Conservation (phyloP, 2,888 invertebrate species). For the Melitaea athalia region DNA sequence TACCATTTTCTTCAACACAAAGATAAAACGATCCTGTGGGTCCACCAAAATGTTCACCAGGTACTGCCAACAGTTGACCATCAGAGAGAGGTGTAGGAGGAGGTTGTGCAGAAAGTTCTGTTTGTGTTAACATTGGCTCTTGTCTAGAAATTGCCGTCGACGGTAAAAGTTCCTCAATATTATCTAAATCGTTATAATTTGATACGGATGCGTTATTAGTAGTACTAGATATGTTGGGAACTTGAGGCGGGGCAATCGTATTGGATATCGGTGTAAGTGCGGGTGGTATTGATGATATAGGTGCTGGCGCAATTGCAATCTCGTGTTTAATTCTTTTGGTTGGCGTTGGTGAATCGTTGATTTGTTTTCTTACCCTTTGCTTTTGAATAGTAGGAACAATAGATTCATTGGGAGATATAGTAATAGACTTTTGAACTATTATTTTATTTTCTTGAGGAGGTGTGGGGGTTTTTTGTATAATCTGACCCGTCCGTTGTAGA, state of each 20-base stretch:
- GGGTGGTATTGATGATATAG: conserved; percentile 51
- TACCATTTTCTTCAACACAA: conserved; percentile 87
- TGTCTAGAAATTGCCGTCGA: conserved; percentile 73
- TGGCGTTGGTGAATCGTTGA: conserved; percentile 54
- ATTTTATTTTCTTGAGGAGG: conserved; percentile 58
- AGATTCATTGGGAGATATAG: conserved; percentile 54
- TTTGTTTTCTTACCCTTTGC: conserved; percentile 59
- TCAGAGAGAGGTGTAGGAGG: conserved; percentile 71
- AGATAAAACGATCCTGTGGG: conserved; percentile 88
- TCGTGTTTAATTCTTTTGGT: conserved; percentile 66
- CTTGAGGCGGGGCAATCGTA: conserved; percentile 44
- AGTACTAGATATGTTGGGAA: conserved; percentile 51
- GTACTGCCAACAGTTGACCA: conserved; percentile 86
- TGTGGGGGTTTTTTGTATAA: conserved; percentile 62
- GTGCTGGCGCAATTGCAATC: conserved; percentile 58
- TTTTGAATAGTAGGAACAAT: conserved; percentile 52
- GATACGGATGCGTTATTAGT: conserved; percentile 51
- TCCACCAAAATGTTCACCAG: conserved; percentile 88
- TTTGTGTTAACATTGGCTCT: conserved; percentile 48
- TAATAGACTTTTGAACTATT: conserved; percentile 63
- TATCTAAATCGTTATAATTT: conserved; percentile 63
- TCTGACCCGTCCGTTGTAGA: conserved; percentile 74
- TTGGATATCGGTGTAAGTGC: conserved; percentile 54
- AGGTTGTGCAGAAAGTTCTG: conserved; percentile 47
- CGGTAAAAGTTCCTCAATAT: conserved; percentile 74